Evolutionary conservation across 2,113 vertebrate species (phyloP), one percentile per base, ranked within the genome.

Genomic region (Myotis brandtii): DNA sequence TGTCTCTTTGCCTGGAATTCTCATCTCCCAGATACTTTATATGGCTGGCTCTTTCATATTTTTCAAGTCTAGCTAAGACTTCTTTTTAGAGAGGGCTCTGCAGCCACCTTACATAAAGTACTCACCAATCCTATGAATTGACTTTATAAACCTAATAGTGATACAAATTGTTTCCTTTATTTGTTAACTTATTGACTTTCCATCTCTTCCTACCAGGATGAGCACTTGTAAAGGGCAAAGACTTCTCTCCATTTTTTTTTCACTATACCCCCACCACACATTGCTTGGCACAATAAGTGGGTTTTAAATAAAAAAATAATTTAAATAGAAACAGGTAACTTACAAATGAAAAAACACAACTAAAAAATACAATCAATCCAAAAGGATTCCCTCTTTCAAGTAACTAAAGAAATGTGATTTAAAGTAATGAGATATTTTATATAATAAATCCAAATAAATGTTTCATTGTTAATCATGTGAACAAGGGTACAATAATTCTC

Each of bases 351-450:
- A 48, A 69, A 70, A 89, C 40, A 43, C 11, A 94, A 34, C 30
- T 50, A 6, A 70, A 91, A 54, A 64, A 75, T 30, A 30, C 25
- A 64, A 64, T 32, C 2, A 92, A 73, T 46, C 21, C 32, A 34
- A 91, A 70, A 82, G 25, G 20, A 93, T 86, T 84, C 16, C 52
- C 18, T 96, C 27, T 85, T 72, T 23, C 27, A 5, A 94, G 48
- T 40, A 34, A 91, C 11, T 43, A 80, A 83, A 92, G 10, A 50
- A 94, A 70, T 66, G 11, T 76, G 1, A 70, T 91, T 91, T 43
- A 75, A 83, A 92, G 10, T 40, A 94, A 83, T 81, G 56, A 95
- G 5, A 43, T 72, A 37, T 54, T 96, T 92, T 92, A 79, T 83
- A 70, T 86, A 95, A 83, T 37, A 85, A 89, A 32, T 69, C 43